Percentiles rank a stretch among this genome's conserved stretches.
Conservation (phyloP, 1,140 invertebrate species). For the Pseudomyrmex pallidus region DNA sequence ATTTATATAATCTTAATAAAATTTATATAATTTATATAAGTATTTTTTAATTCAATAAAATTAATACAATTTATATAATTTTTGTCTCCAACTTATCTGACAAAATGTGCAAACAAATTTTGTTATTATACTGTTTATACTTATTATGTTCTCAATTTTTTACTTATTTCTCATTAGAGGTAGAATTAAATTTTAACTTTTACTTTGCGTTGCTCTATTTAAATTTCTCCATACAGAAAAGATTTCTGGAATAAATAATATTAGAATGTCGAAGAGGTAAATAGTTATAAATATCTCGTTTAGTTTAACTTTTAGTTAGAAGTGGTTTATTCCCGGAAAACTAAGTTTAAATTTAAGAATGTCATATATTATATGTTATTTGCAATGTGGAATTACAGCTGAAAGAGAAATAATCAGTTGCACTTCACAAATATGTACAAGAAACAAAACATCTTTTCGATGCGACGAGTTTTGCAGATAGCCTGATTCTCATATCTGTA, state of each 20-base stretch:
- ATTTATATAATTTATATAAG: too few species aligned
- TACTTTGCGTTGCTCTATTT: not conserved
- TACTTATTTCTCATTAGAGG: not conserved
- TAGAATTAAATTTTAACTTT: conserved; percentile 10
- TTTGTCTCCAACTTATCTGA: not conserved
- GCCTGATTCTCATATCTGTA: not conserved
- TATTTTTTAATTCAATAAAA: too few species aligned
- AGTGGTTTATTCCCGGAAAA: not conserved
- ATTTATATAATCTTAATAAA: too few species aligned
- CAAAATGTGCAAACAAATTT: too few species aligned
- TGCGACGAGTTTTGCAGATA: not conserved
- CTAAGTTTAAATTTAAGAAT: conserved; percentile 23
- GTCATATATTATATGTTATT: not conserved
- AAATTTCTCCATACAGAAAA: too few species aligned
- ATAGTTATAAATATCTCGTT: not conserved
- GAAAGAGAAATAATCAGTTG: not conserved
- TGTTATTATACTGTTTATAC: not conserved
- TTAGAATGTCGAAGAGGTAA: not conserved
- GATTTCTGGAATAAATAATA: not conserved
- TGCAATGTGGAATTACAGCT: not conserved
- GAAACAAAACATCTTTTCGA: not conserved
- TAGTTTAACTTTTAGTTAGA: conserved; percentile 1
- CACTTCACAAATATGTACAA: too few species aligned
- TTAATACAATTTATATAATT: not conserved
- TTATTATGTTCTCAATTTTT: not conserved